These are phyloP conservation scores for Entosphenus tridentatus DNA, from an alignment of 2,113 vertebrate genomes.

Conservation along the genomic window DNA sequence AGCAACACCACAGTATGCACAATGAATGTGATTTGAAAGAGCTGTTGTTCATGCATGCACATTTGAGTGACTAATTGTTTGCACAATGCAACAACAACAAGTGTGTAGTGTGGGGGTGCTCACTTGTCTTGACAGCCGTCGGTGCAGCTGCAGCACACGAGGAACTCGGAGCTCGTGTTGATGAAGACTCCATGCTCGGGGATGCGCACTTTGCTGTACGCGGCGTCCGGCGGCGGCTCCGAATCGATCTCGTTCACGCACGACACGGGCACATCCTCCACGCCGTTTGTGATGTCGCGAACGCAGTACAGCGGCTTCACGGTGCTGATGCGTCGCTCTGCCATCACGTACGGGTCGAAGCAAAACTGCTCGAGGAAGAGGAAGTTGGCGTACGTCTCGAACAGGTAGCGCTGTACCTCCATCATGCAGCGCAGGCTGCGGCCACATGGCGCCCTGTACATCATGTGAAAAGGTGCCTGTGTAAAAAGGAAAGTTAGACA, in stretches of 20 bases:
- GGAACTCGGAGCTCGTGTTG: conserved; percentile 64
- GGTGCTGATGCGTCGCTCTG: conserved; percentile 74
- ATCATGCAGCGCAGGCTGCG: conserved; percentile 68
- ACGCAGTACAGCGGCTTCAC: conserved; percentile 79
- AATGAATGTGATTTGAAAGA: too few species aligned
- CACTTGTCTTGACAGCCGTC: conserved; percentile 87
- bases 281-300: conserved; percentile 57
- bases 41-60: too few species aligned
- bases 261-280: conserved; percentile 68
- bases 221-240: conserved; percentile 57
- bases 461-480: conserved; percentile 72
- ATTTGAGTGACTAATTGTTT: too few species aligned
- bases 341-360: conserved; percentile 77
- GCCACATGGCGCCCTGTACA: conserved; percentile 81
- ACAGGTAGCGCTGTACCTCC: conserved; percentile 83
- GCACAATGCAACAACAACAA: too few species aligned
- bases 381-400: conserved; percentile 64
- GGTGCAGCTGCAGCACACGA: conserved; percentile 80
- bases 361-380: conserved; percentile 96
- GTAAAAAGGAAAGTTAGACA: not conserved
- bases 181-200: conserved; percentile 77
- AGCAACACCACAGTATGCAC: too few species aligned
- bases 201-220: conserved; percentile 84
- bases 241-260: conserved; percentile 90
- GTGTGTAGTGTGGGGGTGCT: conserved; percentile 14